Conservation (phyloP, 2,888 invertebrate genomes). For the Apotomis turbidana region DNA sequence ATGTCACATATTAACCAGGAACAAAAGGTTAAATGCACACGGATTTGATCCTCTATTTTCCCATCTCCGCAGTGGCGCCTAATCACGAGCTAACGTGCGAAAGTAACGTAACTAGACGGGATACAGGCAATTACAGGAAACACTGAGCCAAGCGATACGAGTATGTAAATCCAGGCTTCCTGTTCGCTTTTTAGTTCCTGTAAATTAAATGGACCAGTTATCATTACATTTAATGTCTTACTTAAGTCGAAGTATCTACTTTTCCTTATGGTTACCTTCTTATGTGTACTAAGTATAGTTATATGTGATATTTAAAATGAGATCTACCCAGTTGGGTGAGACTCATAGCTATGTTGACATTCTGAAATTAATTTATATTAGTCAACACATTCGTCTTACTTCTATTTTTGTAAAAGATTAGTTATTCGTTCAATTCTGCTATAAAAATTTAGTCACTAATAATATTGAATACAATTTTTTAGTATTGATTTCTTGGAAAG, state of each 20-base stretch:
- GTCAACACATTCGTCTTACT: too few species aligned
- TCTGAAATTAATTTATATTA: too few species aligned
- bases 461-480: not conserved
- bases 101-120: conserved; percentile 61
- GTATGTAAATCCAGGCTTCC: conserved; percentile 45
- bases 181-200: conserved; percentile 43
- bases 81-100: conserved; percentile 48
- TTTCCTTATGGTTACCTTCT: not conserved
- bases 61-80: not conserved
- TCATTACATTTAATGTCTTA: conserved; percentile 4
- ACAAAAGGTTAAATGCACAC: too few species aligned
- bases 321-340: too few species aligned
- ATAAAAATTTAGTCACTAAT: too few species aligned
- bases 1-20: too few species aligned
- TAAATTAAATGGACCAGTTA: conserved; percentile 15
- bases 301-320: too few species aligned
- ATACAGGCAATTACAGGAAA: conserved; percentile 63
- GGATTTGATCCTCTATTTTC: conserved; percentile 3
- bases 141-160: conserved; percentile 46
- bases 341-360: too few species aligned
- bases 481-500: not conserved
- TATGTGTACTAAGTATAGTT: not conserved
- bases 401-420: too few species aligned
- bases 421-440: too few species aligned
- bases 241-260: not conserved